phyloP scores from a whole-genome alignment of 2,888 invertebrate genomes.

The Leucozona laternaria region DNA sequence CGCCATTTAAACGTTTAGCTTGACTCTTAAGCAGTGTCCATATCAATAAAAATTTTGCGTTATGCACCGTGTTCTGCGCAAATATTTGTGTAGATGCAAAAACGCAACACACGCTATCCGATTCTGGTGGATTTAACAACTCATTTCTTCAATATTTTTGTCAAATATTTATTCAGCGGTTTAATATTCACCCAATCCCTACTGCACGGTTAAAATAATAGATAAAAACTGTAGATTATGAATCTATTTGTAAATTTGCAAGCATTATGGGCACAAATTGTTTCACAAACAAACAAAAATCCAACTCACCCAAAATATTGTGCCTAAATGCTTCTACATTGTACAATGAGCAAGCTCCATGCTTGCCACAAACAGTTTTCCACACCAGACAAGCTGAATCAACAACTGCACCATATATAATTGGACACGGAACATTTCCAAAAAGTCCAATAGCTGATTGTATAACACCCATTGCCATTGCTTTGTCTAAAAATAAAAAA shows the following conservation, averaged over 20 bases:
- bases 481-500: constrained; percentile 88
- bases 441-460: constrained; percentile 97
- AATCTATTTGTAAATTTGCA: background rate
- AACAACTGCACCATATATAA: constrained; percentile 95
- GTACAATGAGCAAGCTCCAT: constrained; percentile 95
- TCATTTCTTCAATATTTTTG: too few species aligned
- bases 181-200: background rate
- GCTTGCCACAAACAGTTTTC: constrained; percentile 91
- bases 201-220: background rate
- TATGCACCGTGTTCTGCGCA: too few species aligned
- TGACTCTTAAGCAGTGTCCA: too few species aligned
- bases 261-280: background rate
- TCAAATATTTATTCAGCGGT: too few species aligned
- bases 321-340: constrained; percentile 92
- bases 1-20: too few species aligned
- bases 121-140: too few species aligned
- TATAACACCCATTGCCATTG: constrained; percentile 97
- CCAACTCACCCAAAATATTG: constrained; percentile 90
- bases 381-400: constrained; percentile 96
- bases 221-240: background rate
- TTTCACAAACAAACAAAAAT: background rate
- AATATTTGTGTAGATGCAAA: too few species aligned
- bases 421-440: constrained; percentile 97
- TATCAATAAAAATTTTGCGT: too few species aligned
- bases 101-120: too few species aligned